phyloP scores from a whole-genome alignment of 2,113 vertebrate species.

The Phylloscopus whistleri region DNA sequence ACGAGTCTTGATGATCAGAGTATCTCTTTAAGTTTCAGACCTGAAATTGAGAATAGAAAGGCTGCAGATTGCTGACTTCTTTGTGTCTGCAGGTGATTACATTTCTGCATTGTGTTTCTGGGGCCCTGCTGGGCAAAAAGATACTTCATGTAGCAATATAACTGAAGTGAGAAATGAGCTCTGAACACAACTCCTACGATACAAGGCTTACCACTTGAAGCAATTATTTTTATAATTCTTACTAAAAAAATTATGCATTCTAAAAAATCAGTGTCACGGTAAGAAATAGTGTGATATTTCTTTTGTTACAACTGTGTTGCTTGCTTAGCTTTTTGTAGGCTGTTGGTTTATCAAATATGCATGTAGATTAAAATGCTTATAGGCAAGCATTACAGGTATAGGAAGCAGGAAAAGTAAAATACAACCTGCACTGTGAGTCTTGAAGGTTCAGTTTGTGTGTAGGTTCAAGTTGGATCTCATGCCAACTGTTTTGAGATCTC shows the following conservation, averaged over 20 bases:
- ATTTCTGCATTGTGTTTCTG: background rate
- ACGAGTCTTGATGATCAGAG: background rate
- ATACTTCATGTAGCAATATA: background rate
- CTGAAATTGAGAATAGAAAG: background rate
- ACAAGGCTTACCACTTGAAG: background rate
- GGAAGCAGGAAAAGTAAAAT: background rate
- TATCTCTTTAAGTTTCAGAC: background rate
- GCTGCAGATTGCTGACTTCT: background rate
- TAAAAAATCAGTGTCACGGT: background rate
- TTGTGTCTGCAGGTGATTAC: background rate
- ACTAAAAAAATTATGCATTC: fast-evolving
- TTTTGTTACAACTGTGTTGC: background rate
- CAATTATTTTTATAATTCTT: background rate
- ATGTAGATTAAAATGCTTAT: background rate
- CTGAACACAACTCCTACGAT: background rate
- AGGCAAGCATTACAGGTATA: background rate
- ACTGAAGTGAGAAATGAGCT: background rate
- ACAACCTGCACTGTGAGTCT: background rate
- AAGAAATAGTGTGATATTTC: background rate
- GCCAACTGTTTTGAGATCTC: background rate
- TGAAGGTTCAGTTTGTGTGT: background rate
- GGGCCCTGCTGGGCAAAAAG: background rate
- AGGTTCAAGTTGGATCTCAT: background rate
- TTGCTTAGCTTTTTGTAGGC: background rate
- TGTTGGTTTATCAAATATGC: background rate